A percentile compares a stretch with the other conserved stretches of the same genome.
These are phyloP conservation scores for Lydus trimaculatus DNA, from an alignment of 2,888 invertebrate genomes.

Conservation along the genomic window DNA sequence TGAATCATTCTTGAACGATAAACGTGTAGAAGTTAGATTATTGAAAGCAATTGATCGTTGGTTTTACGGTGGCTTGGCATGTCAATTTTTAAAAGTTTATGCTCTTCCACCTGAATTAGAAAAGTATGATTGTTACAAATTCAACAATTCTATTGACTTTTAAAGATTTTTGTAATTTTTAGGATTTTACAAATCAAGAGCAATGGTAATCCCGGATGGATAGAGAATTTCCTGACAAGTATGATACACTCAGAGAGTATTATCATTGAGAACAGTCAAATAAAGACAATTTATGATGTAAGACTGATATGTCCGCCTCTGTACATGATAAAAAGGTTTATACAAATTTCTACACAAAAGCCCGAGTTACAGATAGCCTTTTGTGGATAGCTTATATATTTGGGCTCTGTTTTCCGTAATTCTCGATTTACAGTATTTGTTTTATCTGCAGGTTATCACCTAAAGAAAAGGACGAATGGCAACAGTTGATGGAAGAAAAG, in stretches of 20 bases:
- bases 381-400: no score
- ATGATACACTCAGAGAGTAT: conserved; percentile 66
- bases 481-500: no score
- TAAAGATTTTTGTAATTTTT: no score
- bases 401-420: no score
- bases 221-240: conserved; percentile 60
- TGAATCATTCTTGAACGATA: neutral
- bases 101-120: conserved; percentile 71
- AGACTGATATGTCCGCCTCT: conserved; percentile 48
- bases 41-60: conserved; percentile 65
- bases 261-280: conserved; percentile 58
- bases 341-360: no score
- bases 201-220: conserved; percentile 65
- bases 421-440: no score
- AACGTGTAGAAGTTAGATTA: conserved; percentile 52
- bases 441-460: no score
- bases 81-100: conserved; percentile 69
- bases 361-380: no score
- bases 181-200: conserved; percentile 67
- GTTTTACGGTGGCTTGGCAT: conserved; percentile 69
- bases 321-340: conserved; percentile 54
- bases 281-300: conserved; percentile 43
- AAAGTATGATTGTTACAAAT: no score
- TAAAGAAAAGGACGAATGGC: no score
- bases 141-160: no score